A percentile compares a stretch with the other conserved stretches of the same genome.
phyloP scores from a whole-genome alignment of 2,113 vertebrate species.

The Neogale vison region DNA sequence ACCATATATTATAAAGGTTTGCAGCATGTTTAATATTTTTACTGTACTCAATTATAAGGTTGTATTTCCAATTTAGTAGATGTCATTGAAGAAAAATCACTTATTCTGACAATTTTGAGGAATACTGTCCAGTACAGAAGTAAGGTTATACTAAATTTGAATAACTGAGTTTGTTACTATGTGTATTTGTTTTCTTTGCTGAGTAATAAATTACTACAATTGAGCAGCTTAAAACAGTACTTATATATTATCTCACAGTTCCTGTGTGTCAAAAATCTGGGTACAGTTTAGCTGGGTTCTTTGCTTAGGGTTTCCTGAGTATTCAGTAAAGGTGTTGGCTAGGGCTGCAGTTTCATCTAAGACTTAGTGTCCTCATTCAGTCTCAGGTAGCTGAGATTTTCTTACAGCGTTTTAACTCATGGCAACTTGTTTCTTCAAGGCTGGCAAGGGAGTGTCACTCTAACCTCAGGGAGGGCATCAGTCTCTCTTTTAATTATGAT shows the following conservation, averaged over 20 bases:
- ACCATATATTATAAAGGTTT: not conserved
- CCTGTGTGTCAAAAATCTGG: not conserved
- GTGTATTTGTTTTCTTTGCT: not conserved
- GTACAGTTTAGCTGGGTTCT: not conserved
- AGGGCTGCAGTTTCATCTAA: not conserved
- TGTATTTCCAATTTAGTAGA: not conserved
- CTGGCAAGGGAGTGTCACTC: not conserved
- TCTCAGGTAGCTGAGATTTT: not conserved
- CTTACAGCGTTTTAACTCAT: not conserved
- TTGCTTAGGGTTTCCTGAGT: not conserved
- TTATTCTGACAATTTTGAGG: constrained; percentile 34
- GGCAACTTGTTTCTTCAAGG: constrained; percentile 15
- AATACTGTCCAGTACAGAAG: not conserved
- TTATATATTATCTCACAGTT: not conserved
- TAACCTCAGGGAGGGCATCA: not conserved
- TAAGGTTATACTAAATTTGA: constrained; percentile 25
- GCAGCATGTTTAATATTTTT: not conserved
- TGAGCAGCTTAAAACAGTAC: not conserved
- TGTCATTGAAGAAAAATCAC: constrained; percentile 10
- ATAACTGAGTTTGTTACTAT: not conserved
- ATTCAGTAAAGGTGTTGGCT: not conserved
- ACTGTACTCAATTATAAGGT: not conserved
- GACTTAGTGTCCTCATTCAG: not conserved
- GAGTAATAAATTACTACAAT: constrained; percentile 20
- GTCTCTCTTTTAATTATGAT: not conserved